These are phyloP conservation scores for Coronaproctus castanopsis DNA, from an alignment of 2,888 invertebrate species.

Conservation along the genomic window DNA sequence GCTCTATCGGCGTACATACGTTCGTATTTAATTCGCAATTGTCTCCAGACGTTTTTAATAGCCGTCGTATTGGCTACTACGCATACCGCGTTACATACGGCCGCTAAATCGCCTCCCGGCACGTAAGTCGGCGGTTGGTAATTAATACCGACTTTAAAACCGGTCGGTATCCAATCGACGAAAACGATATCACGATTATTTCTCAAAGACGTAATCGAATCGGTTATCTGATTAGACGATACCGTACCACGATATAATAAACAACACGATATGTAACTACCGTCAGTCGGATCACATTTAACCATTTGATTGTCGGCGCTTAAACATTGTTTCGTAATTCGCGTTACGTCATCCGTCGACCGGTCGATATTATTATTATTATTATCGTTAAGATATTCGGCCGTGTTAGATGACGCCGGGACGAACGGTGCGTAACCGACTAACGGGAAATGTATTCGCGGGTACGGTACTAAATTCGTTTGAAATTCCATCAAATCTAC, in stretches of 20 bases:
- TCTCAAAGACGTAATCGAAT: slow-evolving; percentile 58
- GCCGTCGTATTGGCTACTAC: slow-evolving; percentile 68
- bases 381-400: too few species aligned
- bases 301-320: slow-evolving; percentile 10
- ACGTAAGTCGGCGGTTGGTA: slow-evolving; percentile 48
- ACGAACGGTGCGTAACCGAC: slow-evolving; percentile 18
- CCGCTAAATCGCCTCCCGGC: slow-evolving; percentile 25
- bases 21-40: slow-evolving; percentile 11
- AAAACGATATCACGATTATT: slow-evolving; percentile 50
- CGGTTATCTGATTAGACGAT: slow-evolving; percentile 72
- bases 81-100: slow-evolving; percentile 31
- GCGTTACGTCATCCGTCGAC: slow-evolving; percentile 12
- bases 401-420: too few species aligned
- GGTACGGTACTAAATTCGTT: slow-evolving; percentile 19
- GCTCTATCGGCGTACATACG: slow-evolving; percentile 30
- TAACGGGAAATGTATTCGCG: slow-evolving; percentile 8
- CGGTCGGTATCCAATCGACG: slow-evolving; percentile 85
- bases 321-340: slow-evolving; percentile 15
- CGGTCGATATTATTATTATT: too few species aligned
- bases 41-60: slow-evolving; percentile 68
- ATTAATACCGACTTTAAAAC: slow-evolving; percentile 24
- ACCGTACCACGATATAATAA: slow-evolving; percentile 75
- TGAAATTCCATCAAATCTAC: slow-evolving; percentile 20
- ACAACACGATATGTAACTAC: slow-evolving; percentile 79
- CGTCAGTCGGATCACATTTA: slow-evolving; percentile 27